Conservation (phyloP, 2,888 invertebrate species). For the Heliconius ethilla region DNA sequence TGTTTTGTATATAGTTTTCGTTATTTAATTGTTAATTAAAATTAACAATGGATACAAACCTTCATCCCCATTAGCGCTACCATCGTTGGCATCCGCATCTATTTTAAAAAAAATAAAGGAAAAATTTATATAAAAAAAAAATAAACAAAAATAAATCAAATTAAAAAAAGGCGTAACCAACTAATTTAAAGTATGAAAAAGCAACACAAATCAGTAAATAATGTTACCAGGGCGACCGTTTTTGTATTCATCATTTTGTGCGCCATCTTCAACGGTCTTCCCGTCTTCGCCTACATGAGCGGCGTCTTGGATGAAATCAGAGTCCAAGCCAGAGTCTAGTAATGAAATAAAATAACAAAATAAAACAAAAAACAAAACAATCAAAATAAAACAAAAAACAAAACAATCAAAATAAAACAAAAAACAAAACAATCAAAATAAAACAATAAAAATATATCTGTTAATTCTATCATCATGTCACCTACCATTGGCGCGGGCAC, state of each 20-base stretch:
- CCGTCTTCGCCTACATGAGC: conserved; percentile 73
- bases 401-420: conserved; percentile 43
- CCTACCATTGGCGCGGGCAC: conserved; percentile 92
- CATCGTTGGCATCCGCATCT: conserved; percentile 74
- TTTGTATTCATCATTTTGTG: conserved; percentile 75
- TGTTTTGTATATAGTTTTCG: background rate
- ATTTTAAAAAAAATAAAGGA: conserved; percentile 60
- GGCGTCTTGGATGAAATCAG: conserved; percentile 83
- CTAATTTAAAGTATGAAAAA: conserved; percentile 39
- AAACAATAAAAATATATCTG: background rate
- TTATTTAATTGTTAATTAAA: background rate
- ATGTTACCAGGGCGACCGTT: conserved; percentile 82
- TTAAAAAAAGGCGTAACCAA: conserved; percentile 42
- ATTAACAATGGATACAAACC: conserved; percentile 64
- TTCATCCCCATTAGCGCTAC: conserved; percentile 65
- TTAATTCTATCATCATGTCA: background rate
- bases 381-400: conserved; percentile 42
- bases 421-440: conserved; percentile 37
- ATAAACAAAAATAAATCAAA: conserved; percentile 42
- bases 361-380: conserved; percentile 39
- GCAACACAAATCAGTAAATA: conserved; percentile 39
- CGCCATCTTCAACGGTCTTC: conserved; percentile 73
- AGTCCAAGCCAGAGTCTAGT: conserved; percentile 85
- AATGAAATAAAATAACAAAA: conserved; percentile 41
- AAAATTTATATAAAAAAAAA: conserved; percentile 52